Evolutionary conservation across 2,888 invertebrate genomes (phyloP).

Genomic region (Protophormia terraenovae): DNA sequence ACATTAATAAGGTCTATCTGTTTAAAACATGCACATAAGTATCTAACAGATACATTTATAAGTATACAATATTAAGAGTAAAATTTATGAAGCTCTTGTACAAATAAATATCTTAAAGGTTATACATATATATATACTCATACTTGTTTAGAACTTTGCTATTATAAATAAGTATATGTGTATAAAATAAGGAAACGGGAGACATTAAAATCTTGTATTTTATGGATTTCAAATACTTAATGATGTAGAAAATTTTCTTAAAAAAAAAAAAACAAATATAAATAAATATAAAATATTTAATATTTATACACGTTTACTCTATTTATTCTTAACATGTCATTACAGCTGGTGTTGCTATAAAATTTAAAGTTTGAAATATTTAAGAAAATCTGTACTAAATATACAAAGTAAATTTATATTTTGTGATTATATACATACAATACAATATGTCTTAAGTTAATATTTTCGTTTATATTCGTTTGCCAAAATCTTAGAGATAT

Average conservation of each 20-base stretch:
- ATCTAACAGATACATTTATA: background rate
- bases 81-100: background rate
- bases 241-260: conserved; percentile 32
- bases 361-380: no score
- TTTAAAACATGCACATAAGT: background rate
- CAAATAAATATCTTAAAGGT: background rate
- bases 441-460: no score
- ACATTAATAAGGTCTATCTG: background rate
- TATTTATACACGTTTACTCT: background rate
- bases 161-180: background rate
- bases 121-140: background rate
- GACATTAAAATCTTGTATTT: conserved; percentile 4
- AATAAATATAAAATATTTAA: conserved; percentile 5
- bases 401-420: no score
- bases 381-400: no score
- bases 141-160: no score
- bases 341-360: no score
- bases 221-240: conserved; percentile 35
- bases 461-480: no score
- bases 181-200: background rate
- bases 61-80: background rate
- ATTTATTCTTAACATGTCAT: background rate
- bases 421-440: no score
- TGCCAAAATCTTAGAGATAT: no score
- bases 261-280: background rate